phyloP scores from a whole-genome alignment of 2,797 vertebrate species.

The Furcifer pardalis region DNA sequence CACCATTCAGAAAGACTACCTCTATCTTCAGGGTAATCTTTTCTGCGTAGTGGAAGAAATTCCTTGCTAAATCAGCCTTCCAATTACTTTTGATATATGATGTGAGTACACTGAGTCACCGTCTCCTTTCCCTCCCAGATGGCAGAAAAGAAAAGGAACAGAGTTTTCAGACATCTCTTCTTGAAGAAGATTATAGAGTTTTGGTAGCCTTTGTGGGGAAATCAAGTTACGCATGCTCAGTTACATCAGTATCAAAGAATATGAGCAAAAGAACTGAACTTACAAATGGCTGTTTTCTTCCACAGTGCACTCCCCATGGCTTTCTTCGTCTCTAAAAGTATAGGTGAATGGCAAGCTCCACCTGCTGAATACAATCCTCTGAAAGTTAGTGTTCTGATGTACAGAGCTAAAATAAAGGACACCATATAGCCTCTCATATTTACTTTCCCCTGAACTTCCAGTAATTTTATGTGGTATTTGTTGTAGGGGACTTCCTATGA shows the following conservation, averaged over 20 bases:
- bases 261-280: conserved; percentile 23
- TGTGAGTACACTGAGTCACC: accelerated
- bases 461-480: no score
- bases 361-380: background rate
- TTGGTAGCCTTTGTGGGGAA: background rate
- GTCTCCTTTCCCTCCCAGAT: background rate
- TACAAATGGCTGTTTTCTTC: background rate
- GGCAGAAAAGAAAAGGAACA: background rate
- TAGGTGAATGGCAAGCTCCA: background rate
- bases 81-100: background rate
- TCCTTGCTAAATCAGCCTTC: background rate
- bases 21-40: background rate
- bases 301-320: background rate
- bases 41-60: background rate
- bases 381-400: background rate
- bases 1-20: background rate
- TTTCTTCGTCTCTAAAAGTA: background rate
- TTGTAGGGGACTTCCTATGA: no score
- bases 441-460: no score
- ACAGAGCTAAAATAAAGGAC: background rate
- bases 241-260: conserved; percentile 15
- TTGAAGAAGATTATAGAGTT: accelerated
- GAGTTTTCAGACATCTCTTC: background rate
- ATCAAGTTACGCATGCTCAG: background rate
- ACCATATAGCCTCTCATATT: background rate